These are phyloP conservation scores for Heteromurus nitidus DNA, from an alignment of 2,888 invertebrate species.

Conservation along the genomic window DNA sequence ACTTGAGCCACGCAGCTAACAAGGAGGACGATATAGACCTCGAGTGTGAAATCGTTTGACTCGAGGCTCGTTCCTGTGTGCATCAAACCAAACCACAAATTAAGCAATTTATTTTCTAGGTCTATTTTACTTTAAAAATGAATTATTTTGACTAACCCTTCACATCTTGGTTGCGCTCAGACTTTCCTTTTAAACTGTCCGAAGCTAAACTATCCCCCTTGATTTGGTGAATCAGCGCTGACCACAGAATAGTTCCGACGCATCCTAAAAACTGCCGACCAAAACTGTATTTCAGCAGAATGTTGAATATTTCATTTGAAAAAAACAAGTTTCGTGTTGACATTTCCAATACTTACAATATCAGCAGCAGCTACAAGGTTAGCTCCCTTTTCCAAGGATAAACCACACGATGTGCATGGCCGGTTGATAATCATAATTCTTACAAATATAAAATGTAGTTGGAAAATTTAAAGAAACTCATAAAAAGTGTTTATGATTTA, in stretches of 20 bases:
- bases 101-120: background rate
- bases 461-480: background rate
- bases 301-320: background rate
- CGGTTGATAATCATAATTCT: conserved; percentile 40
- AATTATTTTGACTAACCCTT: background rate
- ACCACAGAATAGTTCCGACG: background rate
- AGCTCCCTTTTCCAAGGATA: conserved; percentile 35
- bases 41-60: background rate
- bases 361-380: conserved; percentile 31
- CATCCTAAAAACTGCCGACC: conserved; percentile 23
- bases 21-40: background rate
- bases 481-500: background rate
- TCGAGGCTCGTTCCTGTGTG: background rate
- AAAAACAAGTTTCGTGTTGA: background rate
- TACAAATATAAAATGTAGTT: background rate
- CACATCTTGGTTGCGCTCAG: background rate
- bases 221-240: background rate
- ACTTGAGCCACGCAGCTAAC: conserved; percentile 17
- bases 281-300: background rate
- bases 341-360: conserved; percentile 18
- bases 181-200: too few species aligned
- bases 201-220: background rate
- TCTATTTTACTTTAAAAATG: background rate
- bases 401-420: conserved; percentile 47
- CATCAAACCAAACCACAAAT: too few species aligned